These are phyloP conservation scores for Microcebus lehilahytsara DNA, from an alignment of 2,113 vertebrate species.

Conservation along the genomic window DNA sequence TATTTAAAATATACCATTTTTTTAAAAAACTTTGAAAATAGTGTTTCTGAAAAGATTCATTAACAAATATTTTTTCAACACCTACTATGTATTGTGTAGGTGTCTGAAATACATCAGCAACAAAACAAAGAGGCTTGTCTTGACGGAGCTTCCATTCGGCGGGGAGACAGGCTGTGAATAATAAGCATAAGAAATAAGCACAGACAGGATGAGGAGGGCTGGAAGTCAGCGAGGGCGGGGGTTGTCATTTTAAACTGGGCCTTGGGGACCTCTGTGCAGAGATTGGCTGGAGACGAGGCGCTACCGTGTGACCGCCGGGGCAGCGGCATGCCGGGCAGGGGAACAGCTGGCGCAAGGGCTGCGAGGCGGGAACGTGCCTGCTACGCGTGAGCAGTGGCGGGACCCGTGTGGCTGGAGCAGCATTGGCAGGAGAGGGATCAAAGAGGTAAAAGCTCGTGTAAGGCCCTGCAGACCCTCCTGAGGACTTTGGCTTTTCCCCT, in stretches of 20 bases:
- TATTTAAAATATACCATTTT: not conserved
- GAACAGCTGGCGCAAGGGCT: accelerated
- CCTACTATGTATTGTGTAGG: not conserved
- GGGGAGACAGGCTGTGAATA: not conserved
- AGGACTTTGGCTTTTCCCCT: not conserved
- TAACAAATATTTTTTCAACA: not conserved
- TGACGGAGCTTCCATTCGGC: not conserved
- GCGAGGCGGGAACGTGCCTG: too few relatives aligned
- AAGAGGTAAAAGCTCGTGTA: not conserved
- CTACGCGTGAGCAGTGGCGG: not conserved
- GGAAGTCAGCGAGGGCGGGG: not conserved
- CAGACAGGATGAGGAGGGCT: accelerated
- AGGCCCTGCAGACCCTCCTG: not conserved
- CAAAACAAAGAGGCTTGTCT: not conserved
- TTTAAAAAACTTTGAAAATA: not conserved
- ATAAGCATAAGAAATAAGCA: not conserved
- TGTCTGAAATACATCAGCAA: not conserved
- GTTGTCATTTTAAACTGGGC: not conserved
- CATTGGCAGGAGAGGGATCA: not conserved
- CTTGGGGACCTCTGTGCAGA: not conserved
- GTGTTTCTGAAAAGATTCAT: not conserved
- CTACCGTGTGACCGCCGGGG: accelerated
- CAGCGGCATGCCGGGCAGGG: not conserved
- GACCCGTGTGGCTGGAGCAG: not conserved
- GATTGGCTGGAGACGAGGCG: not conserved